Evolutionary conservation across 2,113 vertebrate species (phyloP).

Genomic region (Paradisaea rubra): DNA sequence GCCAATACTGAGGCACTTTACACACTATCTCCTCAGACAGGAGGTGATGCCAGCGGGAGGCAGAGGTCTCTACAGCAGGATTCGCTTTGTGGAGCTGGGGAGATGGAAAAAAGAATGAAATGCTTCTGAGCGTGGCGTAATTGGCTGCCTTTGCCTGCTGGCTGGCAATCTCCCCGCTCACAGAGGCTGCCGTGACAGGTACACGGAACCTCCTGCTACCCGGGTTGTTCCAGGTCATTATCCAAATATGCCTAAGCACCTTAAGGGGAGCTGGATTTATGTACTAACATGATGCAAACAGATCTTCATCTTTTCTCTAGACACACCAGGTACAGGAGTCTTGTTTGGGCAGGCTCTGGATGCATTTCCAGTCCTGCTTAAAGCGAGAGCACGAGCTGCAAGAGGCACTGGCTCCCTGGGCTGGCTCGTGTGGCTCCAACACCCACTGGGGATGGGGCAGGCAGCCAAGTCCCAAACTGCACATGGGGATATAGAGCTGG

Average conservation of each 20-base stretch:
- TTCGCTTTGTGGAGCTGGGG: not conserved
- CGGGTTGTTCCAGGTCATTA: slow-evolving; percentile 30
- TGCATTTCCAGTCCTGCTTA: not conserved
- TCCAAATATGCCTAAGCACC: not conserved
- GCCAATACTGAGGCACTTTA: not conserved
- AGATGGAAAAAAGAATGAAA: not conserved
- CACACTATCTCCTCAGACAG: not conserved
- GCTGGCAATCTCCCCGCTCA: not conserved
- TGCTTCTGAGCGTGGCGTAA: not conserved
- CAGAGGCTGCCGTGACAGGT: not conserved
- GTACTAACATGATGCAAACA: not conserved
- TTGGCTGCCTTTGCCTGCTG: slow-evolving; percentile 8
- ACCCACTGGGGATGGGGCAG: not conserved
- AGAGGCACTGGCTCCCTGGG: not conserved
- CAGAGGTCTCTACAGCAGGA: not conserved
- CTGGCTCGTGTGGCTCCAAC: not conserved
- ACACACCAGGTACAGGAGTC: not conserved
- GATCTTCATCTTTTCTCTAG: not conserved
- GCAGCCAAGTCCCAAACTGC: not conserved
- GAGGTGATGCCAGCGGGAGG: not conserved
- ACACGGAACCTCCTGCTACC: not conserved
- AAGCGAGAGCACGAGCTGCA: accelerated
- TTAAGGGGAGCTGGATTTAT: slow-evolving; percentile 11
- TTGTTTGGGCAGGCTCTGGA: not conserved
- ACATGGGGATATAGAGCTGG: not conserved